Percentiles rank a stretch among this genome's conserved stretches.
Evolutionary conservation across 2,797 vertebrate genomes (phyloP).

Genomic region (Telmatherina bonti): DNA sequence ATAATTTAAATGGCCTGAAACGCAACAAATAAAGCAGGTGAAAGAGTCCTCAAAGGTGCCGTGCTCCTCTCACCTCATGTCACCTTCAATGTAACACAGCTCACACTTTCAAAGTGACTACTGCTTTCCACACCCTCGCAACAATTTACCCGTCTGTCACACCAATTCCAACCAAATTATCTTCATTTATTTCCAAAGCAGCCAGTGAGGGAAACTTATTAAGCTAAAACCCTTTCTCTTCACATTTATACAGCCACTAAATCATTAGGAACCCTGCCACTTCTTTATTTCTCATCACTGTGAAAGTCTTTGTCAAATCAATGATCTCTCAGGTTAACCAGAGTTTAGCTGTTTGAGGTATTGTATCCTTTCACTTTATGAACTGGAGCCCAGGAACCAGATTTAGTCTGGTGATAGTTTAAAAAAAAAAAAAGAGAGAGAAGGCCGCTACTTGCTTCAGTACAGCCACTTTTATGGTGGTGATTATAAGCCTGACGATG

Average conservation of each 20-base stretch:
- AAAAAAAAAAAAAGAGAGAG: conserved; percentile 53
- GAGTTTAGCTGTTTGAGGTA: conserved; percentile 71
- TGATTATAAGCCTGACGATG: conserved; percentile 89
- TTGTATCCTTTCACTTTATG: conserved; percentile 43
- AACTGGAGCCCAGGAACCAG: conserved; percentile 36
- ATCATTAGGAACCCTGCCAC: conserved; percentile 59
- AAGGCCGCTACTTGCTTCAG: conserved; percentile 73
- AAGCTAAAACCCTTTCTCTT: conserved; percentile 81
- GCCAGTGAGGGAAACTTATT: conserved; percentile 86
- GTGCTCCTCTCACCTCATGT: conserved; percentile 63
- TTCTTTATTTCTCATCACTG: conserved; percentile 78
- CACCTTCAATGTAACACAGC: conserved; percentile 70
- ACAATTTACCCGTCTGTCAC: conserved; percentile 86
- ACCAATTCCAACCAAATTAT: conserved; percentile 87
- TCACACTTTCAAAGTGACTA: conserved; percentile 67
- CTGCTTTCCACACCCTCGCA: conserved; percentile 75
- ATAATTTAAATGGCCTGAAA: conserved; percentile 51
- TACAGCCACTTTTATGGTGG: conserved; percentile 82
- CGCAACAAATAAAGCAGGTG: conserved; percentile 41
- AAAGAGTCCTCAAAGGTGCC: conserved; percentile 60
- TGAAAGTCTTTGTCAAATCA: conserved; percentile 81
- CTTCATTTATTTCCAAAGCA: conserved; percentile 87
- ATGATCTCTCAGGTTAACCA: conserved; percentile 77
- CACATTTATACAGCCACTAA: conserved; percentile 60
- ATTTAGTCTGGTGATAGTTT: conserved; percentile 61